Base-by-base conservation (phyloP, 2,888 invertebrate genomes). In the Eristalis pertinax region DNA sequence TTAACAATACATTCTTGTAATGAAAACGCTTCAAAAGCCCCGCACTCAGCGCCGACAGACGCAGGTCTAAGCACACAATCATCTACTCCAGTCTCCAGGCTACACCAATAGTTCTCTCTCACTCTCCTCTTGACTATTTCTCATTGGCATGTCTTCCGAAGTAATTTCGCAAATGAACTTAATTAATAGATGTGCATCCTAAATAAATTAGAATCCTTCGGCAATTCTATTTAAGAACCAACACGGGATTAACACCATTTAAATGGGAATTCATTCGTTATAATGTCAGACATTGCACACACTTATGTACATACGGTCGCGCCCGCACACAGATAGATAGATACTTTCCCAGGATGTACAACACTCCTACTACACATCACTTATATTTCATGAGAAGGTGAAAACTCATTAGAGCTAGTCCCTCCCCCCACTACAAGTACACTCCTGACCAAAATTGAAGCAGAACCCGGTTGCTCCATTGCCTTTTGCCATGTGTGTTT, bases 131-230 rank as follows among this genome's bases (percentile, higher is more conserved):
- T 32, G 13, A 8, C 10, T 35, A 41, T 68, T 76, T 81, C 73
- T 75, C 50, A 68, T 43, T 77, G 58, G 65, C 32, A 82, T 69
- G 60, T 63, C 64, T 76, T 83, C 70, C 41, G 50, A 41, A 69
- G 56, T 43, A 58, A 86, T 86, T 83, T 78, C 77, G 74, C 62
- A 86, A 86, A 83, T 78, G 67, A 82, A 83, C 74, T 86, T 83
- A 86, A 83, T 83, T 86, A 86, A 86, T 72, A 83, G 65, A 82
- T 79, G 86, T 83, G 75, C 83, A 86, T 86, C 83, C 74, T 75
- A 74, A 75, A 82, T 86, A 86, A 78, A 83, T 78, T 70, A 67
- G 78, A 78, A 82, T 75, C 83, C 83, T 83, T 86, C 75, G 63
- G 78, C 77, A 78, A 67, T 83, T 82, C 78, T 72, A 82, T 86